Percentiles rank a stretch among this genome's conserved stretches.
Evolutionary conservation across 2,113 vertebrate genomes (phyloP).

Genomic region (Halcyon senegalensis): DNA sequence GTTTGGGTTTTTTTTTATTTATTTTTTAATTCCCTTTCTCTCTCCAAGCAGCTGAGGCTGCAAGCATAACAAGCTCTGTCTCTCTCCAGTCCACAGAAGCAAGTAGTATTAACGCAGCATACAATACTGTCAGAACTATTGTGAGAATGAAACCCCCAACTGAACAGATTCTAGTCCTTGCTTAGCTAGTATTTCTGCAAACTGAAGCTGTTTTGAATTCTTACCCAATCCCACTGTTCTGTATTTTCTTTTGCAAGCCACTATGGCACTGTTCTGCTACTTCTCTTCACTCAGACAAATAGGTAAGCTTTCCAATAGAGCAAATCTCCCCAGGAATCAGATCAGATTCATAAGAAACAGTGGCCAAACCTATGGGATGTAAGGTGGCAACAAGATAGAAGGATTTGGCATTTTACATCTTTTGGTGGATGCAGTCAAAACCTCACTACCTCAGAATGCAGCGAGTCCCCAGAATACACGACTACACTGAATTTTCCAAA

Average conservation of each 20-base stretch:
- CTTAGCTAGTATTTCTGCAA: background rate
- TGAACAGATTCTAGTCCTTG: background rate
- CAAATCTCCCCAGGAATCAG: background rate
- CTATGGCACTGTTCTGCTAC: background rate
- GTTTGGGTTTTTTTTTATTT: background rate
- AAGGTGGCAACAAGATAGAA: background rate
- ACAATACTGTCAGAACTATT: background rate
- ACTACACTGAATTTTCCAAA: background rate
- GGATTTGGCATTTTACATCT: background rate
- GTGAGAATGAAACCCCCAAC: background rate
- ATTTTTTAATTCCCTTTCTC: background rate
- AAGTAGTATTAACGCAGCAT: background rate
- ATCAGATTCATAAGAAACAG: background rate
- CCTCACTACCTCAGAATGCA: background rate
- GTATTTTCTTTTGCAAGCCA: background rate
- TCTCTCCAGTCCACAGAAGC: background rate
- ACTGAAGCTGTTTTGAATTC: background rate
- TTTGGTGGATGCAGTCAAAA: background rate
- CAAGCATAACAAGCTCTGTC: background rate
- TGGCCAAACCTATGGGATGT: background rate
- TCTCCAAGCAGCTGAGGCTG: background rate
- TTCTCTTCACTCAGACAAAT: background rate
- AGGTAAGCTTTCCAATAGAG: background rate
- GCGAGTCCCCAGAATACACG: accelerated
- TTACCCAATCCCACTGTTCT: background rate